Evolutionary conservation across 2,888 invertebrate genomes (phyloP).

Genomic region (Scaptomyza tumidula): DNA sequence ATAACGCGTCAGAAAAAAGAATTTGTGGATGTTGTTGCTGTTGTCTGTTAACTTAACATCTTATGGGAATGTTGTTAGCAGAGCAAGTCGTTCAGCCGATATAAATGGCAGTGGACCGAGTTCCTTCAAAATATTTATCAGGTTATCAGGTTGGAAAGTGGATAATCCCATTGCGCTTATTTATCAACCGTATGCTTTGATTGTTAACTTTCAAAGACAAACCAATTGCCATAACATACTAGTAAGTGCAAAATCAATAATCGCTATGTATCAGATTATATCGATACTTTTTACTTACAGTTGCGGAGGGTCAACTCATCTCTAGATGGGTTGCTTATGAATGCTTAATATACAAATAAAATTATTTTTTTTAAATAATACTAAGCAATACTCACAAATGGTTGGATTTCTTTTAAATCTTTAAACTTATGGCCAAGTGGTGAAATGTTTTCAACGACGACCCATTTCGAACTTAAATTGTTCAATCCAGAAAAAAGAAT

Average conservation of each 20-base stretch:
- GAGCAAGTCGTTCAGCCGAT: background rate
- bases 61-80: constrained; percentile 23
- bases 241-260: background rate
- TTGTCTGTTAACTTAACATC: constrained; percentile 35
- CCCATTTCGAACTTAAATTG: background rate
- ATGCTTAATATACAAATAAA: background rate
- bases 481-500: constrained; percentile 1
- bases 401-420: background rate
- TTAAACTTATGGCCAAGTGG: background rate
- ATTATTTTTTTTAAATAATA: background rate
- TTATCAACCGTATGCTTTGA: background rate
- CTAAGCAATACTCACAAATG: background rate
- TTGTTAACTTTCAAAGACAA: background rate
- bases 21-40: constrained; percentile 17
- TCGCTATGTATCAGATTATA: background rate
- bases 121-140: background rate
- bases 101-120: background rate
- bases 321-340: no score
- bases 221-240: background rate
- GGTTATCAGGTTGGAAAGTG: background rate
- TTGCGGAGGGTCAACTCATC: background rate
- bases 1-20: constrained; percentile 44
- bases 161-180: background rate
- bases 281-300: background rate
- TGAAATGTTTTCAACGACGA: background rate